These are phyloP conservation scores for Bryconaethiops microstoma DNA, from an alignment of 2,797 vertebrate genomes.

Conservation along the genomic window DNA sequence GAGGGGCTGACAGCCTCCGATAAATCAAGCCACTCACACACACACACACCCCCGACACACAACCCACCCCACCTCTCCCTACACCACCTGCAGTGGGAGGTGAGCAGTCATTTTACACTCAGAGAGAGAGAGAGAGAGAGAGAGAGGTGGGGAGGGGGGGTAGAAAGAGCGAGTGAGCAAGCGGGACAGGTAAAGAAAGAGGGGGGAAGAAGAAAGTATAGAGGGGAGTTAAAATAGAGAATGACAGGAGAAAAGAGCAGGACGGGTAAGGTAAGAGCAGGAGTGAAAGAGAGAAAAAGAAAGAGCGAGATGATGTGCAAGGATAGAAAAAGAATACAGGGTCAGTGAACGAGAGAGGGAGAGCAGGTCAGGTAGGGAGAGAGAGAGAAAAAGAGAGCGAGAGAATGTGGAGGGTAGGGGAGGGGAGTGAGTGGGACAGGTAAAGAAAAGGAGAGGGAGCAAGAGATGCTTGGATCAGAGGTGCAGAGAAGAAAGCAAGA, in stretches of 20 bases:
- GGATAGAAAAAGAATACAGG: no score
- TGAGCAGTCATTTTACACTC: conserved; percentile 82
- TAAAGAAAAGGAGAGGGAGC: neutral
- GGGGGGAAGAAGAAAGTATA: conserved; percentile 47
- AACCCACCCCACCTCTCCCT: conserved; percentile 78
- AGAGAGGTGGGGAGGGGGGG: conserved; percentile 51
- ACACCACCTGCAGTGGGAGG: conserved; percentile 83
- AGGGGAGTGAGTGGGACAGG: conserved; percentile 49
- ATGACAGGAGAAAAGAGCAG: conserved; percentile 37
- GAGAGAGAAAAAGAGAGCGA: conserved; percentile 69
- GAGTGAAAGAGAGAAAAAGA: conserved; percentile 27
- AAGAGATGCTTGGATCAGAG: neutral
- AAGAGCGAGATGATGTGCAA: no score
- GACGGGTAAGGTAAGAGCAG: no score
- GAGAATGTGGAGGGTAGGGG: conserved; percentile 53
- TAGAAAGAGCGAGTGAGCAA: conserved; percentile 14
- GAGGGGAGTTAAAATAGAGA: no score
- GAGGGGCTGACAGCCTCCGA: conserved; percentile 87
- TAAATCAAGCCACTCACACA: conserved; percentile 85
- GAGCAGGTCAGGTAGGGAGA: conserved; percentile 66
- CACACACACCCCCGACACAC: neutral
- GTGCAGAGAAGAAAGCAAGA: neutral
- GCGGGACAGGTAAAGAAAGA: conserved; percentile 40
- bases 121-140: conserved; percentile 72
- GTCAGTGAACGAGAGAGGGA: conserved; percentile 60